Evolutionary conservation across 2,113 vertebrate species (phyloP), one percentile per base, ranked within the genome.

Genomic region (Oophaga pumilio): DNA sequence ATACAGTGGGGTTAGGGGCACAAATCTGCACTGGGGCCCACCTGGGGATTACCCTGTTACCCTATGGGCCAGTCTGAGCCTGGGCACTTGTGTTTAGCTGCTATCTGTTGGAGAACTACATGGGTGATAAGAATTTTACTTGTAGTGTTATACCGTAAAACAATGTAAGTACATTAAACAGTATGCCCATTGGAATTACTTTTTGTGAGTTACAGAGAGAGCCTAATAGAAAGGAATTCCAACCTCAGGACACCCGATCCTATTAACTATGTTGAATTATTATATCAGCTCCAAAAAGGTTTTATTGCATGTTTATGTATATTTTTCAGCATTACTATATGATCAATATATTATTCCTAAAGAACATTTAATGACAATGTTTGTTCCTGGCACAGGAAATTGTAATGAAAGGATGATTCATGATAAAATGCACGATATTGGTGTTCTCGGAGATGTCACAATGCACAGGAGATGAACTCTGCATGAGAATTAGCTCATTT

Each of bases 401-500:
- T 26, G 62, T 53, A 66, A n/a, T 52, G 60, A 82, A 68, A 52
- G 50, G 62, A 69, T 69, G 81, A 68, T 68, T 68, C 49, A 53
- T 68, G 62, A 20, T 26, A 83, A 83, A 68, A 53, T 26, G 26
- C 62, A 52, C 49, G 8, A 15, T 53, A 68, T 53, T 83, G 62
- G 81, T 50, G 68, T 22, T 53, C 14, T 28, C 17, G 6, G 33
- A 52, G 66, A 83, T 83, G 81, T 83, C 69, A 83, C 43, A 50
- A 68, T 69, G 64, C 64, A 83, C 62, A 24, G 22, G 81, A 68
- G 62, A 49, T 69, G 81, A 52, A 80, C 77, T 60, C 14, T 80
- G 77, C 56, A 83, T 83, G 49, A 83, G 50, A 83, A 83, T 83
- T 26, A 83, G 81, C 22, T 64, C 49, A 69, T 66, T 17, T 15